Conservation (phyloP, 2,888 invertebrate species). For the Hermaeophaga mercurialis region DNA sequence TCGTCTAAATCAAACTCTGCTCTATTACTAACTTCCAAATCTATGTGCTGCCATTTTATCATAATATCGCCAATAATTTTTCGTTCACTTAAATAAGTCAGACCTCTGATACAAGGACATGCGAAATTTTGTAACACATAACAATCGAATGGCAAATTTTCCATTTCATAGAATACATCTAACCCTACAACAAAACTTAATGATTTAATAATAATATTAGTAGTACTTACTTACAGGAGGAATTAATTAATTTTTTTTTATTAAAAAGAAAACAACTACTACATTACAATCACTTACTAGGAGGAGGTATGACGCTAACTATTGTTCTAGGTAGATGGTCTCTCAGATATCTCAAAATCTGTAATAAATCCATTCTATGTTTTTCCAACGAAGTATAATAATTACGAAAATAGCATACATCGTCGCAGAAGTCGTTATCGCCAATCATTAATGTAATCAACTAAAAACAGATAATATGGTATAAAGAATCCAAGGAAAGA, state of each 20-base stretch:
- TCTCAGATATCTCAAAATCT: slow-evolving; percentile 60
- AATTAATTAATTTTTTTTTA: too few relatives aligned
- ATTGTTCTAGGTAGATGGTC: slow-evolving; percentile 66
- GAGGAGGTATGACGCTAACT: slow-evolving; percentile 62
- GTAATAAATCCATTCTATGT: slow-evolving; percentile 60
- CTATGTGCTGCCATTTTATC: slow-evolving; percentile 61
- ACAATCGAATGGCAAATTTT: slow-evolving; percentile 28
- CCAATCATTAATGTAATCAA: slow-evolving; percentile 65
- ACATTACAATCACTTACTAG: too few relatives aligned
- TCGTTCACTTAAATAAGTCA: slow-evolving; percentile 46
- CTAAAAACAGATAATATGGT: slow-evolving; percentile 49
- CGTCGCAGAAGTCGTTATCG: slow-evolving; percentile 66
- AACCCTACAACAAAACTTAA: slow-evolving; percentile 33
- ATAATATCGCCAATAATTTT: slow-evolving; percentile 58
- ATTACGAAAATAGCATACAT: slow-evolving; percentile 60
- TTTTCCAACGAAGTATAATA: slow-evolving; percentile 55
- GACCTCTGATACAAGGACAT: slow-evolving; percentile 62
- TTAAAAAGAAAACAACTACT: too few relatives aligned
- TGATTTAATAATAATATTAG: too few relatives aligned
- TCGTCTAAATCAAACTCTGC: slow-evolving; percentile 61
- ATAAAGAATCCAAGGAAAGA: neutral
- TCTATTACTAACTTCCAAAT: slow-evolving; percentile 59
- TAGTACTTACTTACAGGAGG: neutral
- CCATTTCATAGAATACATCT: slow-evolving; percentile 21
- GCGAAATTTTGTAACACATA: slow-evolving; percentile 24